Evolutionary conservation across 2,888 invertebrate species (phyloP), one percentile per base, ranked within the genome.

Genomic region (Zelleria hepariella): DNA sequence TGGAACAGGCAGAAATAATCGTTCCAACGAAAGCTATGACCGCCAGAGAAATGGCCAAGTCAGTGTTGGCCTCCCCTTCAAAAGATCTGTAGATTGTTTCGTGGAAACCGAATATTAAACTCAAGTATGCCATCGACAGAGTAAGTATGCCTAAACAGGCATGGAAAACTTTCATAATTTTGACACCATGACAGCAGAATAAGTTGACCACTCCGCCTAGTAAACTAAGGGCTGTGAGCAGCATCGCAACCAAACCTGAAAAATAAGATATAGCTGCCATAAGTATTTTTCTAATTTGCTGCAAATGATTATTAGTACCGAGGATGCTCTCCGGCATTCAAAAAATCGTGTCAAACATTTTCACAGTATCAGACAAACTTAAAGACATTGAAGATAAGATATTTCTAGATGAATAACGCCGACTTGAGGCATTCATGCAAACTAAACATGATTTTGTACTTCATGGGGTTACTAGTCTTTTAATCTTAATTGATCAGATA

Each of bases 241-340:
- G 5, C 68, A 82, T 63, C 5, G 82, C 78, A 10, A 76, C 47
- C 18, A 82, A 61, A 59, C 84, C 84, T 84, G 74, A 60, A 67
- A 81, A 72, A 18, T 64, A 62, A 61, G 61, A 56, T 21, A 32
- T 57, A 10, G 32, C 32, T 42, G 10, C 15, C 15, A 15, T 42
- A 42, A 42, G n/a, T n/a, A n/a, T n/a, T n/a, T n/a, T n/a, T n/a
- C n/a, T n/a, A n/a, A n/a, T n/a, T n/a, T n/a, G n/a, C n/a, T n/a
- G n/a, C n/a, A n/a, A n/a, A n/a, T n/a, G n/a, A n/a, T n/a, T n/a
- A n/a, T n/a, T n/a, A n/a, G n/a, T n/a, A n/a, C n/a, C n/a, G n/a
- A n/a, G n/a, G n/a, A n/a, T n/a, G n/a, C n/a, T n/a, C n/a, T n/a
- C n/a, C n/a, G n/a, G n/a, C n/a, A n/a, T n/a, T n/a, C n/a, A n/a